phyloP scores from a whole-genome alignment of 1,140 invertebrate species.

The Zaprionus kolodkinae region DNA sequence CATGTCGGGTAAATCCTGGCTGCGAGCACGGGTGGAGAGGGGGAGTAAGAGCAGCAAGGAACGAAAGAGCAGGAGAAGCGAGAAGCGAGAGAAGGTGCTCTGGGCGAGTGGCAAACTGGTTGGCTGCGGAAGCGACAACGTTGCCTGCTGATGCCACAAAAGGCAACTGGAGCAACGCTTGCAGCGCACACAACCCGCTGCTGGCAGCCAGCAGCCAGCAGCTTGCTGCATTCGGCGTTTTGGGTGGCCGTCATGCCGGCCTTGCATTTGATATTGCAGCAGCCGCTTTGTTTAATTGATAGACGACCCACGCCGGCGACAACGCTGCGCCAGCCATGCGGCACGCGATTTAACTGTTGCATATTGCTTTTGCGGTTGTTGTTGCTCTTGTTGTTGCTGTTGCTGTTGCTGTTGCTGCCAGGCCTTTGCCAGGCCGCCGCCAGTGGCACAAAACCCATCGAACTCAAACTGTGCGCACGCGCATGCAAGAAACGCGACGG shows the following conservation, averaged over 20 bases:
- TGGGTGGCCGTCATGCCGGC: constrained; percentile 75
- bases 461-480: constrained; percentile 80
- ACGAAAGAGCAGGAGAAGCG: constrained; percentile 34
- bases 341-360: constrained; percentile 56
- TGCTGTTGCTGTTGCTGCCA: constrained; percentile 33
- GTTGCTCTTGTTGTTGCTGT: constrained; percentile 43
- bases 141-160: constrained; percentile 55
- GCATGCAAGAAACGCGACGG: constrained; percentile 78
- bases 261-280: constrained; percentile 78
- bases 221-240: constrained; percentile 47
- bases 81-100: constrained; percentile 19
- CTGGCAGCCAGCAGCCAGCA: neutral
- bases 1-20: constrained; percentile 72
- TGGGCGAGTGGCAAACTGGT: constrained; percentile 48
- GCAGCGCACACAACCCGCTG: neutral
- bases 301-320: constrained; percentile 73
- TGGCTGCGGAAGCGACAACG: constrained; percentile 63
- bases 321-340: constrained; percentile 44
- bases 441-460: constrained; percentile 78
- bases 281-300: constrained; percentile 79
- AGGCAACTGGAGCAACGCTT: constrained; percentile 64
- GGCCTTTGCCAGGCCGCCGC: constrained; percentile 50
- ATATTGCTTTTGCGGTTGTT: constrained; percentile 47
- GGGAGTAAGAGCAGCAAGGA: constrained; percentile 23
- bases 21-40: constrained; percentile 13